Evolutionary conservation across 2,797 vertebrate genomes (phyloP).

Genomic region (Enteromius thamalakanensis): DNA sequence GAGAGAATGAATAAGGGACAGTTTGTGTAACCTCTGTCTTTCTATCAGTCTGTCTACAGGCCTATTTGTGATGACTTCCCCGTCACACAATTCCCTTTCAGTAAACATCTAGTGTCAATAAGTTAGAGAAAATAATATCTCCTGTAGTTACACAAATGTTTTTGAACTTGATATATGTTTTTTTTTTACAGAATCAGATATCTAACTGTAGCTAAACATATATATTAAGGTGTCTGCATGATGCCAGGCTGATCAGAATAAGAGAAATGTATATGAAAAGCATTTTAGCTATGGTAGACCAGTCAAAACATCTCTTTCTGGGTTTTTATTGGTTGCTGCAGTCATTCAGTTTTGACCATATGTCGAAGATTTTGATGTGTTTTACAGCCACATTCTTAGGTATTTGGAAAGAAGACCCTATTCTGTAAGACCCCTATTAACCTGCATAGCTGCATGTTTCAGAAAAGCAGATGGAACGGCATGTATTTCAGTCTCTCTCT

Average conservation of each 20-base stretch:
- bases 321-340: neutral
- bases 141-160: conserved; percentile 48
- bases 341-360: neutral
- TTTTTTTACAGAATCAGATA: conserved; percentile 40
- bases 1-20: conserved; percentile 27
- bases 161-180: conserved; percentile 44
- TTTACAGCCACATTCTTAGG: conserved; percentile 11
- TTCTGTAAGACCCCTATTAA: neutral
- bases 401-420: neutral
- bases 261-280: neutral
- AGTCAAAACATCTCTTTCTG: neutral
- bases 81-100: conserved; percentile 36
- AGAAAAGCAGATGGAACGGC: neutral
- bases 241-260: neutral
- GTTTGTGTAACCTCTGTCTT: conserved; percentile 37
- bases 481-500: neutral
- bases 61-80: conserved; percentile 52
- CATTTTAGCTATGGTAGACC: neutral
- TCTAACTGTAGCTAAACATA: conserved; percentile 33
- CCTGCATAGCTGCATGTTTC: neutral
- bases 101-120: conserved; percentile 54
- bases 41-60: conserved; percentile 44
- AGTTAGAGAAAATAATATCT: conserved; percentile 48
- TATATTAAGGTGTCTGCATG: neutral
- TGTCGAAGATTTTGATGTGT: conserved; percentile 9